These are phyloP conservation scores for Furcifer pardalis DNA, from an alignment of 2,797 vertebrate species.

Conservation along the genomic window DNA sequence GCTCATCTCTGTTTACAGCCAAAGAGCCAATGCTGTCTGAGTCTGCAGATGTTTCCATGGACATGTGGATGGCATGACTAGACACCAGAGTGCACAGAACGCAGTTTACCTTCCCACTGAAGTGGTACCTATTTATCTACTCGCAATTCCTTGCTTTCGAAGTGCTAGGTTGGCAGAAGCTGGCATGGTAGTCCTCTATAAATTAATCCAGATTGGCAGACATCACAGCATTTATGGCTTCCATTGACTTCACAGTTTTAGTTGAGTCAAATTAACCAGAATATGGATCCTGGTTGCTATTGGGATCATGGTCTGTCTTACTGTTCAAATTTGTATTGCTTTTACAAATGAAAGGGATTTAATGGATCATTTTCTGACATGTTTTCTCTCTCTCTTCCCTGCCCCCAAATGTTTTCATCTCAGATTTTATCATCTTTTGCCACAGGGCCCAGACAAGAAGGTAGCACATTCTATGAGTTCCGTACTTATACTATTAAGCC, in stretches of 20 bases:
- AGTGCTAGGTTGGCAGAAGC: no score
- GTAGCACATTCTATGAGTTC: slow-evolving; percentile 85
- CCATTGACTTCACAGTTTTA: no score
- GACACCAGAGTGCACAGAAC: no score
- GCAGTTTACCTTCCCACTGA: no score
- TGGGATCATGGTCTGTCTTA: neutral
- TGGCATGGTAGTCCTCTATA: neutral
- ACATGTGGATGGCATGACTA: no score
- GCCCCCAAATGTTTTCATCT: slow-evolving; percentile 17
- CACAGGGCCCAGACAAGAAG: slow-evolving; percentile 63
- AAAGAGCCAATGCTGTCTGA: no score
- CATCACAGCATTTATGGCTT: neutral
- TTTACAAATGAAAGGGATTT: neutral
- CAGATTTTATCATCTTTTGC: slow-evolving; percentile 65
- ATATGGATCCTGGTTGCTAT: neutral
- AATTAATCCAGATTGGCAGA: neutral
- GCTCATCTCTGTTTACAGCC: no score
- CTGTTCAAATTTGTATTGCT: neutral
- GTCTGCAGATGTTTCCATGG: no score
- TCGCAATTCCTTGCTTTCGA: no score
- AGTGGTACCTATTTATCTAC: no score
- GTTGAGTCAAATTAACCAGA: no score
- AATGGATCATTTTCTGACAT: neutral
- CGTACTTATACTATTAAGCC: slow-evolving; percentile 85
- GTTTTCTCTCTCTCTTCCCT: neutral